phyloP scores from a whole-genome alignment of 2,888 invertebrate genomes.

The Mactromeris polynyma region DNA sequence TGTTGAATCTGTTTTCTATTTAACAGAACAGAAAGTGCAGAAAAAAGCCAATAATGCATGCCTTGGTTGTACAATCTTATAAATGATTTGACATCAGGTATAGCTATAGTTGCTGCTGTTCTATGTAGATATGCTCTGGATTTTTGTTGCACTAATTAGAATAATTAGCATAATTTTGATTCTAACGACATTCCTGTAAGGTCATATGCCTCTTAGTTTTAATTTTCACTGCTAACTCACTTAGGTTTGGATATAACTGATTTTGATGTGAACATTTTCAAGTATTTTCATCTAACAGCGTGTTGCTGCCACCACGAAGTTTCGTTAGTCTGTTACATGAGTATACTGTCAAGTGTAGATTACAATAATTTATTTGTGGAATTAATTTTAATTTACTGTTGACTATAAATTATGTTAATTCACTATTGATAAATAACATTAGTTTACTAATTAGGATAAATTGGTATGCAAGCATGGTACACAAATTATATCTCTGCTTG shows the following conservation, averaged over 20 bases:
- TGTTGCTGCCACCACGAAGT: no score
- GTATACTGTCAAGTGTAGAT: no score
- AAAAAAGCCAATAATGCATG: neutral
- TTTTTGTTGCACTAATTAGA: neutral
- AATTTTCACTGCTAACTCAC: neutral
- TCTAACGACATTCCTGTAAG: neutral
- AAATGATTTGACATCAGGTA: neutral
- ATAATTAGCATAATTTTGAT: neutral
- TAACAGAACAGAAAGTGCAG: slow-evolving; percentile 1
- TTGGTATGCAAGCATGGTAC: no score
- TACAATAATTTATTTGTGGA: no score
- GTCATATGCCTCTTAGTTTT: neutral
- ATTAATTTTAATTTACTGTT: no score
- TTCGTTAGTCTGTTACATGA: no score
- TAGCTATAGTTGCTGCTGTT: neutral
- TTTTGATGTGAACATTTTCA: neutral
- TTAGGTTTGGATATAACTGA: neutral
- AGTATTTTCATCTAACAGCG: neutral
- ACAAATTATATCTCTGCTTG: no score
- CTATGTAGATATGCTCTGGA: neutral
- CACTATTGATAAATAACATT: no score
- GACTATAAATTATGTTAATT: no score
- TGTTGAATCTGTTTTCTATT: neutral
- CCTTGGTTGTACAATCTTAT: neutral
- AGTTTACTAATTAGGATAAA: no score